Evolutionary conservation across 2,888 invertebrate genomes (phyloP).

Genomic region (Caenorhabditis afra): DNA sequence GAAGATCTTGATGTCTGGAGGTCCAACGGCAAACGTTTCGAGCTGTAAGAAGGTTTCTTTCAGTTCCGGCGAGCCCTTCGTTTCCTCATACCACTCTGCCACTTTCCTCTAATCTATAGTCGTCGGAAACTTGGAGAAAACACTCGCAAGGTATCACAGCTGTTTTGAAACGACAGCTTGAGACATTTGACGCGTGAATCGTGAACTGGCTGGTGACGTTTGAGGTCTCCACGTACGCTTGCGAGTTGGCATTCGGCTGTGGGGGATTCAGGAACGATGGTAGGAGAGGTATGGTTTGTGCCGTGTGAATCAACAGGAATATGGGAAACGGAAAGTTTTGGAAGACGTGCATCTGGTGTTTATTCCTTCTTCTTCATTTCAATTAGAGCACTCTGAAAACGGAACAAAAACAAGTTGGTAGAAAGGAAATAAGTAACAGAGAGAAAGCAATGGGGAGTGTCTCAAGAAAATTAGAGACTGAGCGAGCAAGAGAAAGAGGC

Average conservation of each 20-base stretch:
- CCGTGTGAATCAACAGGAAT: conserved; percentile 28
- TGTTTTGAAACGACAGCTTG: conserved; percentile 66
- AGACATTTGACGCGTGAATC: conserved; percentile 60
- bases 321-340: conserved; percentile 35
- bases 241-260: conserved; percentile 52
- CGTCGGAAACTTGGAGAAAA: conserved; percentile 60
- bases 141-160: conserved; percentile 68
- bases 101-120: conserved; percentile 61
- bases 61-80: neutral
- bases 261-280: conserved; percentile 36
- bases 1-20: conserved; percentile 61
- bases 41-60: conserved; percentile 42
- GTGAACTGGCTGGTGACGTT: conserved; percentile 56
- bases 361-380: conserved; percentile 22
- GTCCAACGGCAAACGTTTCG: conserved; percentile 56
- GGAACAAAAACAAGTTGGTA: neutral
- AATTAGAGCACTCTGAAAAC: conserved; percentile 22
- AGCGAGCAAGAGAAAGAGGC: conserved; percentile 1
- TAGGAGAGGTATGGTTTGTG: conserved; percentile 6
- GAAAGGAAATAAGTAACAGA: conserved; percentile 3
- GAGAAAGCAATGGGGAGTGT: neutral
- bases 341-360: conserved; percentile 29
- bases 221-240: conserved; percentile 56
- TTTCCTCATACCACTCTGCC: conserved; percentile 37
- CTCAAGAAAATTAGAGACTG: conserved; percentile 22